Percentiles rank a stretch among this genome's conserved stretches.
Evolutionary conservation across 2,113 vertebrate genomes (phyloP).

Genomic region (Sciurus niger): DNA sequence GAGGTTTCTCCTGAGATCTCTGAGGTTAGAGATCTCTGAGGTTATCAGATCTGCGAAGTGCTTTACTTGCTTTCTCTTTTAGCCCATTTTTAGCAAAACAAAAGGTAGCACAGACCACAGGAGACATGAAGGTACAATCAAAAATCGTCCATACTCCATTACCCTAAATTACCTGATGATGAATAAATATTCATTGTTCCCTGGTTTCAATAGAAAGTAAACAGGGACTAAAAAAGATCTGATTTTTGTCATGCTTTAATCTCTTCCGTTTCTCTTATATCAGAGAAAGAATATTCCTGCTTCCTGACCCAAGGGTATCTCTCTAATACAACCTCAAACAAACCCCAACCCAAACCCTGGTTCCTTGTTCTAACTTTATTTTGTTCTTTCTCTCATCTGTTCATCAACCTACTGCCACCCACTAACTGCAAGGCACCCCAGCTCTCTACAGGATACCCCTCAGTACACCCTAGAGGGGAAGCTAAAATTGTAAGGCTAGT

Average conservation of each 20-base stretch:
- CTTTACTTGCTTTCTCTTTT: constrained; percentile 82
- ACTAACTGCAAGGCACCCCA: fast-evolving
- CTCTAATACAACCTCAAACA: neutral
- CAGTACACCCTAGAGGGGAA: neutral
- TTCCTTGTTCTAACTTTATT: neutral
- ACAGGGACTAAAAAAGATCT: neutral
- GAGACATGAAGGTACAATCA: constrained; percentile 77
- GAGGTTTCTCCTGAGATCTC: constrained; percentile 84
- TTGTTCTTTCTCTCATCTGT: neutral
- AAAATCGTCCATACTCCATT: constrained; percentile 85
- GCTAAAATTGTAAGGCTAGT: no score
- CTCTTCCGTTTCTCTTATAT: constrained; percentile 13
- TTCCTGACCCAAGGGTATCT: neutral
- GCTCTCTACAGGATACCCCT: fast-evolving
- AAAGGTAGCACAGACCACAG: constrained; percentile 13
- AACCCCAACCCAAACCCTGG: neutral
- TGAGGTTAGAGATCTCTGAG: constrained; percentile 83
- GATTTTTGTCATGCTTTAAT: neutral
- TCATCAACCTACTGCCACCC: neutral
- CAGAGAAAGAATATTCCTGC: constrained; percentile 12
- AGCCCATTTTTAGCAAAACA: constrained; percentile 40
- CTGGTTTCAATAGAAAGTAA: constrained; percentile 67
- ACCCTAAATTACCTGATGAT: constrained; percentile 73
- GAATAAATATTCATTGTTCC: constrained; percentile 72
- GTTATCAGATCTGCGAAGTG: constrained; percentile 86